Base-by-base conservation (phyloP, 2,113 vertebrate genomes). In the Apteryx mantelli region DNA sequence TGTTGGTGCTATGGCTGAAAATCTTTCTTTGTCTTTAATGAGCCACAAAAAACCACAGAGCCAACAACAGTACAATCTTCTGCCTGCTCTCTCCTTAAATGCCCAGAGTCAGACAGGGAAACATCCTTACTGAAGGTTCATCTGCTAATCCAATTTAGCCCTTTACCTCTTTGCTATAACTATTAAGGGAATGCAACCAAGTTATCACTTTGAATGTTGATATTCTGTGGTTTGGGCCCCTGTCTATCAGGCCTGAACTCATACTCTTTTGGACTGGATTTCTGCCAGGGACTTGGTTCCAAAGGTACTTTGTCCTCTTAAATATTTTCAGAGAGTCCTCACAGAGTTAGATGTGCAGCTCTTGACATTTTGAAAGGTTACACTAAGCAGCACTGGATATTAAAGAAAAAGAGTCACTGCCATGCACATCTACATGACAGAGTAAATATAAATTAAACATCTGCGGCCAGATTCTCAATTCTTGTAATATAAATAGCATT, bases 281-380 rank as follows among this genome's bases (percentile, higher is more conserved):
- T 20, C 76, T 21, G 66, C 7, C 70, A 92, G 69, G 78, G 53
- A 92, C 38, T 74, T 55, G 46, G 44, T 78, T 89, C 60, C 73
- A 92, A 93, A 93, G 44, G 46, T 89, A 64, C 60, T 82, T 32
- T 58, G 50, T 93, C 48, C 36, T 86, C 88, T 88, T 74, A 88
- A 75, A 53, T 84, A 74, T 38, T 70, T 91, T 95, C 53, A 80
- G 71, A 66, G 79, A 86, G 32, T 58, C 40, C 44, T 83, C 78
- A 85, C 1, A 71, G 69, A 85, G 58, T 63, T 80, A 65, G 30
- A 93, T 50, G 40, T 74, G 50, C 53, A 95, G 75, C 40, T 93
- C 81, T 63, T 91, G 81, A 94, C 74, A 92, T 92, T 96, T 89
- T 76, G 70, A 95, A 92, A 97, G 82, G 86, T 91, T 92, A 91